These are phyloP conservation scores for Mormyrops attenuatus DNA, from an alignment of 2,797 vertebrate genomes.

Conservation along the genomic window DNA sequence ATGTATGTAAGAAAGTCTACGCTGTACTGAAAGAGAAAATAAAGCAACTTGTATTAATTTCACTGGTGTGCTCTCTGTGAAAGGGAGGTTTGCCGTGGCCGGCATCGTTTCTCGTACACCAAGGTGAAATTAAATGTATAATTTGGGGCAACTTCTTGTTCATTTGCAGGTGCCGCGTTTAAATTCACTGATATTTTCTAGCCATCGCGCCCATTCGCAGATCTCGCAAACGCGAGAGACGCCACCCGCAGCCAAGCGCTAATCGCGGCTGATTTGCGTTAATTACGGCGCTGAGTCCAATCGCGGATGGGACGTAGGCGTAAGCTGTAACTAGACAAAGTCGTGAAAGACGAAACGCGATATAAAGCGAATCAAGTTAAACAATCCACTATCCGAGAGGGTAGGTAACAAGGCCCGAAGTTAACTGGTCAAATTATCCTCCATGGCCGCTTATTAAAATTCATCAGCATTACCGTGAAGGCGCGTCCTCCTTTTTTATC, in stretches of 20 bases:
- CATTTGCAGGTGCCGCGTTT: background rate
- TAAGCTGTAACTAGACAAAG: background rate
- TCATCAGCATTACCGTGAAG: background rate
- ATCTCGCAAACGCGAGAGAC: background rate
- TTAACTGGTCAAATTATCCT: background rate
- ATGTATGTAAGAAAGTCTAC: conserved; percentile 50
- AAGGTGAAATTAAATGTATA: background rate
- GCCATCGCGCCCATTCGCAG: background rate
- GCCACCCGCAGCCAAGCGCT: background rate
- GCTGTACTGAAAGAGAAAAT: conserved; percentile 68
- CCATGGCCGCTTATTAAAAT: background rate
- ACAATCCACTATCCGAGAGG: background rate
- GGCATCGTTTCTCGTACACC: background rate
- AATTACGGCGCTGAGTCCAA: background rate
- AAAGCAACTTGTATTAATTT: conserved; percentile 75
- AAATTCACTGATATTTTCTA: background rate
- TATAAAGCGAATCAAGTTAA: background rate
- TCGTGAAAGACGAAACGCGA: background rate
- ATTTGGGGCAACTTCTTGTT: background rate
- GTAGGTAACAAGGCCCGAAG: background rate
- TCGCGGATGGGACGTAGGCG: background rate
- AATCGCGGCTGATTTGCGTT: background rate
- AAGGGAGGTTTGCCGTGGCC: background rate
- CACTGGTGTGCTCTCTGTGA: conserved; percentile 27
- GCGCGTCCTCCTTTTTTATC: background rate